phyloP scores from a whole-genome alignment of 2,797 vertebrate species.

The Apogon hyalosoma region DNA sequence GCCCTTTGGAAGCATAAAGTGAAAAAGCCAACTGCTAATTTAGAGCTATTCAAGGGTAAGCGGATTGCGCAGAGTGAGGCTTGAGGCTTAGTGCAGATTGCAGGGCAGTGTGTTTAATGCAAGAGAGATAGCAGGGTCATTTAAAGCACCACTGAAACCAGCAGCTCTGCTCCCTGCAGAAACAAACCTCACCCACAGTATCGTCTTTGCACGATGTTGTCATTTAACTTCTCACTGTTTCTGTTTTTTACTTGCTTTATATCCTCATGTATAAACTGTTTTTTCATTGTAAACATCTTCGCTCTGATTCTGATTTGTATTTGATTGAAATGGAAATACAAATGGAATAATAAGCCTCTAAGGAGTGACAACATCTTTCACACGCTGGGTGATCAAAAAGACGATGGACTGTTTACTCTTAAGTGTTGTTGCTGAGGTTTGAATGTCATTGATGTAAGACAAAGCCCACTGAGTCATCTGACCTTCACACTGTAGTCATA shows the following conservation, averaged over 20 bases:
- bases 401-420: constrained; percentile 1
- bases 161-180: constrained; percentile 52
- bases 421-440: constrained; percentile 5
- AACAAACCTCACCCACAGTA: constrained; percentile 35
- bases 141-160: constrained; percentile 72
- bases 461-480: constrained; percentile 1
- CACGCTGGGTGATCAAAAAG: constrained; percentile 19
- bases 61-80: constrained; percentile 75
- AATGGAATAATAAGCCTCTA: constrained; percentile 22
- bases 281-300: neutral
- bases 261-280: constrained; percentile 1
- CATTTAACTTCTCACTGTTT: constrained; percentile 1
- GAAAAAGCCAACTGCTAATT: constrained; percentile 76
- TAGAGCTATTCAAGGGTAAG: constrained; percentile 77
- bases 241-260: neutral
- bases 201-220: constrained; percentile 11
- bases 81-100: constrained; percentile 78
- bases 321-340: constrained; percentile 27
- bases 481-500: constrained; percentile 16
- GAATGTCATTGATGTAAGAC: constrained; percentile 3
- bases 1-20: constrained; percentile 66
- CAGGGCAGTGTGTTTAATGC: constrained; percentile 74
- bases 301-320: constrained; percentile 10
- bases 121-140: constrained; percentile 72
- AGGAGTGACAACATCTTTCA: constrained; percentile 1